Evolutionary conservation across 2,113 vertebrate species (phyloP).

Genomic region (Loxodonta africana): DNA sequence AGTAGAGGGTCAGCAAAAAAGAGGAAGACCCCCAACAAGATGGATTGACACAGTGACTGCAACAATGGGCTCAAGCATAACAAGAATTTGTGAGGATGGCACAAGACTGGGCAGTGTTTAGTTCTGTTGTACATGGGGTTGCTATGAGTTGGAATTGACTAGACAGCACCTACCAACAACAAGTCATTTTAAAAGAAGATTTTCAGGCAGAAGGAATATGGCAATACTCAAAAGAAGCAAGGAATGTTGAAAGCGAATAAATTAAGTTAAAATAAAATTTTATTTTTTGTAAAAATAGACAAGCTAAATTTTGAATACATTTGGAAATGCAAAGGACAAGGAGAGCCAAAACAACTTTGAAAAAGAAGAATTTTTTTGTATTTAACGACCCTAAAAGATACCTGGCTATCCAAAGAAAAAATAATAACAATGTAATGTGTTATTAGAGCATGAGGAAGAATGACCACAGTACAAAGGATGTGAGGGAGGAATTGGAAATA

Average conservation of each 20-base stretch:
- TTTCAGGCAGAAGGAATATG: not conserved
- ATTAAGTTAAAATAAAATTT: not conserved
- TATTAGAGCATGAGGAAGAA: not conserved
- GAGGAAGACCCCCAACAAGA: no score
- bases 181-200: not conserved
- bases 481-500: not conserved
- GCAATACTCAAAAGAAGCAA: not conserved
- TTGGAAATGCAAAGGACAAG: no score
- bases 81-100: no score
- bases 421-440: not conserved
- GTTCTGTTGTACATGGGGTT: no score
- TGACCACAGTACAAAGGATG: not conserved
- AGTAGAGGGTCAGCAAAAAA: no score
- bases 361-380: not conserved
- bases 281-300: not conserved
- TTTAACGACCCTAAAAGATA: not conserved
- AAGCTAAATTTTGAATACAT: no score
- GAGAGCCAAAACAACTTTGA: no score
- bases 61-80: no score
- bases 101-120: no score
- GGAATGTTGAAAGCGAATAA: not conserved
- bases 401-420: conserved; percentile 2
- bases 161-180: no score
- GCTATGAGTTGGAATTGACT: no score
- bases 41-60: no score